Base-by-base conservation (phyloP, 2,888 invertebrate genomes). In the Deilephila elpenor region DNA sequence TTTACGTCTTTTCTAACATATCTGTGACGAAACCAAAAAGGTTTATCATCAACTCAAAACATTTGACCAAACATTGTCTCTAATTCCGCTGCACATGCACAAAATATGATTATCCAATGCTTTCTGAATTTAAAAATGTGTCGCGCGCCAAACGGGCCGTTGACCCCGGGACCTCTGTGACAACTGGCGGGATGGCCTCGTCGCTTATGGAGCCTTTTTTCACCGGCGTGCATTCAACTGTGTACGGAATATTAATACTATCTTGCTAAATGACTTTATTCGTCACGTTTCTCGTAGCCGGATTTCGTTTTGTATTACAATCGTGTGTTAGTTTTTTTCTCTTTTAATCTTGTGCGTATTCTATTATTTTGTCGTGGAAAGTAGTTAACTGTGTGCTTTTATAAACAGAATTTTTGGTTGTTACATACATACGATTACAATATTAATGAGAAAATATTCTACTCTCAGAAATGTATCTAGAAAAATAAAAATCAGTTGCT, bases 101-200 rank as follows among this genome's bases (percentile, higher is more conserved):
- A 37, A 75, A 78, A 76, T 73, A 76, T 20, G 51, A 62, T 70
- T 74, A 75, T 75, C 71, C 76, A 82, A 82, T 78, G 83, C 85
- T 83, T 83, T 76, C 80, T 89, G 89, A 89, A 90, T 91, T 90
- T 89, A 88, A 92, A 92, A 93, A 91, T 88, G 89, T 88, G 89
- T 87, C 91, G 91, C 90, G 92, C 89, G 93, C 93, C 89, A 93
- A 93, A 89, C 91, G 85, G 92, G 90, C 91, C 89, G 86, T 88
- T 88, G 92, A 92, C 90, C 92, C 87, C 74, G 85, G 84, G 89
- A 91, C 93, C 93, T 93, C 92, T 92, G 93, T 93, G 87, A 93
- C 93, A 91, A 91, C 91, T 88, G 51, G 91, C 90, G 90, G 89
- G 91, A 90, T 91, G 93, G 91, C 87, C 86, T 85, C 75, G 78